Evolutionary conservation across 2,888 invertebrate species (phyloP), one percentile per base, ranked within the genome.

Genomic region (Anthoptus insignis): DNA sequence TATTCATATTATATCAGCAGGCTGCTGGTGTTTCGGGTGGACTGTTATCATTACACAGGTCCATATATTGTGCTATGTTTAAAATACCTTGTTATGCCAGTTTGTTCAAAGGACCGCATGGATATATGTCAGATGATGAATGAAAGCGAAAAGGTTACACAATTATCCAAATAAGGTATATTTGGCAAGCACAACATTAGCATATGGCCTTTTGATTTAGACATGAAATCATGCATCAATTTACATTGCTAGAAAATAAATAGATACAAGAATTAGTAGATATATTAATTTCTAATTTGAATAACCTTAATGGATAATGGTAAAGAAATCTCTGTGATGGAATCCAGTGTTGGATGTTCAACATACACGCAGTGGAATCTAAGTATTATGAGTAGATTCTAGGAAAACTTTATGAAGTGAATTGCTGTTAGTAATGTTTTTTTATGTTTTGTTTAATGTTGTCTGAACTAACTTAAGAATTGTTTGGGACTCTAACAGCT

Each of bases 291-390:
- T 89, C 83, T 86, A 83, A 85, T 88, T 86, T 82, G 87, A 86
- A 83, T 87, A 84, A 88, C 80, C 85, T 86, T 82, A 83, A 81
- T 79, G 82, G 88, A 89, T 63, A 52, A 59, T 52, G 84, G 82
- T 88, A 84, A 85, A 83, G 78, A 88, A 88, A 89, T 89, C 88
- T 89, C 89, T 91, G 91, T 91, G 92, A 91, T 91, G 87, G 86
- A 82, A 86, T 84, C 83, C 86, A 88, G 85, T 88, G 87, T 87
- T 81, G 82, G 83, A 86, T 84, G 83, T 86, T 82, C 81, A 85
- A 84, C 84, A 83, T 84, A 79, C 82, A 82, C 81, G 81, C 83
- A 83, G 83, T 81, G 82, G 87, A 89, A 89, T 89, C 87, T 89
- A 86, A 91, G 90, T 91, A 90, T 90, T 91, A 89, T 86, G 81